Evolutionary conservation across 2,888 invertebrate species (phyloP).

Genomic region (Agrilus biguttatus): DNA sequence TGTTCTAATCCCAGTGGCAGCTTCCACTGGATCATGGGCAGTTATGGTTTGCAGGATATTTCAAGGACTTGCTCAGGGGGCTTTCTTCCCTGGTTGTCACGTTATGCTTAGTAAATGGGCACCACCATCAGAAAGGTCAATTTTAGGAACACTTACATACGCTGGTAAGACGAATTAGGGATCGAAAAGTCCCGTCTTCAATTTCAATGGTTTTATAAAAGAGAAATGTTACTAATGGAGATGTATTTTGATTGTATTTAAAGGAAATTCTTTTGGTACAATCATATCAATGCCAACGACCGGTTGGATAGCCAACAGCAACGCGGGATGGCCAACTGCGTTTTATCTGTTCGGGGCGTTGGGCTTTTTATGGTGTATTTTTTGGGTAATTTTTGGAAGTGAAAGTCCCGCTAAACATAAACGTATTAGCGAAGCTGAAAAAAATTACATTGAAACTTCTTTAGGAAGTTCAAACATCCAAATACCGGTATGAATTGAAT

Average conservation of each 20-base stretch:
- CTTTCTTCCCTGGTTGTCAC: slow-evolving; percentile 50
- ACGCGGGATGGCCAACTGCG: slow-evolving; percentile 58
- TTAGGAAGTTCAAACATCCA: slow-evolving; percentile 35
- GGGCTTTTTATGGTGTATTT: slow-evolving; percentile 41
- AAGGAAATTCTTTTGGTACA: slow-evolving; percentile 60
- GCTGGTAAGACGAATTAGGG: slow-evolving; percentile 20
- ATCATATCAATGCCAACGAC: slow-evolving; percentile 54
- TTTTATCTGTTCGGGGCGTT: slow-evolving; percentile 55
- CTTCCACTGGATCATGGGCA: slow-evolving; percentile 39
- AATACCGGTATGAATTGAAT: slow-evolving; percentile 20
- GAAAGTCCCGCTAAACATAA: slow-evolving; percentile 45
- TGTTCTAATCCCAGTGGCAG: slow-evolving; percentile 50
- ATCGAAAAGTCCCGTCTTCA: no score
- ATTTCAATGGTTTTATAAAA: no score
- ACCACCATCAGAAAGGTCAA: slow-evolving; percentile 47
- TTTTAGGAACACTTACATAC: slow-evolving; percentile 39
- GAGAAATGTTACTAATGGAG: no score
- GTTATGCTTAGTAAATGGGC: slow-evolving; percentile 56
- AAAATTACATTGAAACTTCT: slow-evolving; percentile 46
- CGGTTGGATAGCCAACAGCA: slow-evolving; percentile 51
- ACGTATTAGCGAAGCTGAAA: slow-evolving; percentile 45
- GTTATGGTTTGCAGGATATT: slow-evolving; percentile 46
- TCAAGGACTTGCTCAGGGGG: slow-evolving; percentile 55
- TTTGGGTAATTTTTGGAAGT: slow-evolving; percentile 45
- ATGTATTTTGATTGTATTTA: slow-evolving; percentile 13